Base-by-base conservation (phyloP, 2,888 invertebrate species). In the Argyra leucocephala region DNA sequence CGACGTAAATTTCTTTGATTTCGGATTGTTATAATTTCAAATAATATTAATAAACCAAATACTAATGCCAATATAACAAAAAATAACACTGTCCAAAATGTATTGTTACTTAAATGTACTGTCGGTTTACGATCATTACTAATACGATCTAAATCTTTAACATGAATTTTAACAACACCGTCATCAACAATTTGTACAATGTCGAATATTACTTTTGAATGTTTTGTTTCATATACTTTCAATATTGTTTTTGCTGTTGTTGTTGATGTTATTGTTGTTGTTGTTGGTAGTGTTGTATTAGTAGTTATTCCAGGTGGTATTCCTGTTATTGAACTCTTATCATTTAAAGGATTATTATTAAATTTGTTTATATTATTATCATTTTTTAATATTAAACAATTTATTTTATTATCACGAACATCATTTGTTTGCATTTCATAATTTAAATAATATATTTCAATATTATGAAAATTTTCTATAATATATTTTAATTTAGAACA, bases 11-110 rank as follows among this genome's bases (percentile, higher is more conserved):
- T 12, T 12, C 48, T 48, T 48, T 48, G 48, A 48, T 48, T 48
- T 48, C 48, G 12, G 12, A 48, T 18, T 18, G 12, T 48, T 18
- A 48, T 48, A 18, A 48, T n/a, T 48, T 48, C 48, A 48, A 48
- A 48, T 48, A 48, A 48, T 12, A 48, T 12, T 48, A 48, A 48
- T 48, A 48, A n/a, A 48, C 48, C 48, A 18, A 48, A 48, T 48
- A 48, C 18, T 18, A 48, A 48, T 48, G 48, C 15, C 18, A 48
- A 9, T 12, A 48, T 18, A 3, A 18, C 9, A 48, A 48, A 48
- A 48, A 48, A 48, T 48, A 48, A 48, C 18, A 48, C 18, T 48
- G 48, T 48, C 48, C 48, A 48, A 48, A 48, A 48, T 48, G 48
- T 48, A 48, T 18, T 48, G 18, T 48, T 48, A 18, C 4, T 12